These are phyloP conservation scores for Hirtodrosophila confusa DNA, from an alignment of 2,888 invertebrate species.

Conservation along the genomic window DNA sequence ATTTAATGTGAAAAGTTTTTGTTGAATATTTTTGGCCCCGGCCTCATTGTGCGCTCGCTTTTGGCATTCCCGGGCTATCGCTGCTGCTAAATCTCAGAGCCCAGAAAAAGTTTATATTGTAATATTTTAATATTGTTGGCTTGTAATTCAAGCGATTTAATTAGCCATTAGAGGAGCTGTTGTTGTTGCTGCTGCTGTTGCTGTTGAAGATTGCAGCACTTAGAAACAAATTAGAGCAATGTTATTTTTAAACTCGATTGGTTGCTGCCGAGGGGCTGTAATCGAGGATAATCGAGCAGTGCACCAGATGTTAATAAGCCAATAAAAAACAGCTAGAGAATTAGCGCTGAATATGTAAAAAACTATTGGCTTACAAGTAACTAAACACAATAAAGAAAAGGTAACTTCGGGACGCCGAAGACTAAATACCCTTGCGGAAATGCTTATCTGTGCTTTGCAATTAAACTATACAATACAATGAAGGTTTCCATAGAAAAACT, in stretches of 20 bases:
- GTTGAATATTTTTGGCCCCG: constrained; percentile 65
- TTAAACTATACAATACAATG: too few relatives aligned
- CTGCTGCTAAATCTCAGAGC: constrained; percentile 52
- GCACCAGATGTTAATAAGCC: constrained; percentile 13
- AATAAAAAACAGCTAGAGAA: not conserved
- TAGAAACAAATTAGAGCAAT: constrained; percentile 75
- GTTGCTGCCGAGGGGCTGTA: not conserved
- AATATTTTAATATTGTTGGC: constrained; percentile 79
- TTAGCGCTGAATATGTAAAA: not conserved
- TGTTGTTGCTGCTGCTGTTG: constrained; percentile 30
- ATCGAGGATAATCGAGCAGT: constrained; percentile 7
- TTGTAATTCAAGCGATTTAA: constrained; percentile 76
- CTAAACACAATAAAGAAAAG: too few relatives aligned
- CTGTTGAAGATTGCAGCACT: constrained; percentile 58
- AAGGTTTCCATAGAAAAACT: too few relatives aligned
- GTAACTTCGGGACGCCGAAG: too few relatives aligned
- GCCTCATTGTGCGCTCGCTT: constrained; percentile 41
- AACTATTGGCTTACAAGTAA: not conserved
- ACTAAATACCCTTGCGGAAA: too few relatives aligned
- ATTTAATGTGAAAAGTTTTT: constrained; percentile 80
- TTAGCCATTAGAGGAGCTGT: constrained; percentile 70
- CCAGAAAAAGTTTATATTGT: constrained; percentile 73
- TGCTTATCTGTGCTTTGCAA: too few relatives aligned
- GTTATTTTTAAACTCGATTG: constrained; percentile 27
- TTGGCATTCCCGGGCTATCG: constrained; percentile 34